Evolutionary conservation across 53 echinoderm and acorn worm genomes (phyloP).

Genomic region (Paracentrotus lividus): DNA sequence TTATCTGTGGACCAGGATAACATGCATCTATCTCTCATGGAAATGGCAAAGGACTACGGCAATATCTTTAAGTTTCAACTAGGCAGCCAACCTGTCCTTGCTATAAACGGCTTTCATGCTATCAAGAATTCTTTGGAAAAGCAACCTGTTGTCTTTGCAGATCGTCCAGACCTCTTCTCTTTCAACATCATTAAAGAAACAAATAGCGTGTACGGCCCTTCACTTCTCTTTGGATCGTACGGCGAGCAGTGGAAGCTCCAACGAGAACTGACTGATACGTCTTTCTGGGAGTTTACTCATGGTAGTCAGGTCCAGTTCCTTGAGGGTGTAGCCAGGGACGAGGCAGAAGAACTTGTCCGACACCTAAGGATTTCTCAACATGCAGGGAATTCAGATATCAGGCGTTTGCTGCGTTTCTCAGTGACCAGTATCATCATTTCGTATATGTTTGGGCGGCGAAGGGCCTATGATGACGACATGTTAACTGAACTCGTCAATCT

Average conservation of each 20-base stretch:
- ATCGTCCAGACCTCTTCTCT: conserved; percentile 77
- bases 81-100: conserved; percentile 79
- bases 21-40: conserved; percentile 66
- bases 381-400: not conserved
- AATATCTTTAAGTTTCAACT: conserved; percentile 81
- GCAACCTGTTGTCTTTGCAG: conserved; percentile 81
- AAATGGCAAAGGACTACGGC: conserved; percentile 79
- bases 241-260: conserved; percentile 83
- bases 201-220: conserved; percentile 44
- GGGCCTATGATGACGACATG: conserved; percentile 70
- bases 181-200: conserved; percentile 50
- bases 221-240: conserved; percentile 70
- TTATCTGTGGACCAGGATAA: conserved; percentile 61
- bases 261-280: conserved; percentile 72
- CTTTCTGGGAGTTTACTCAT: conserved; percentile 82
- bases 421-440: conserved; percentile 80
- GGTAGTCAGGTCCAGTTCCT: conserved; percentile 76
- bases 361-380: not conserved
- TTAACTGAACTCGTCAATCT: conserved; percentile 68
- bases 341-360: conserved; percentile 76
- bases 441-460: conserved; percentile 75
- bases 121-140: conserved; percentile 75
- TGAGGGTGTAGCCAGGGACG: conserved; percentile 70
- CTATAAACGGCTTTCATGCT: conserved; percentile 78
- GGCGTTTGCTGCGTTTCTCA: conserved; percentile 76